phyloP scores from a whole-genome alignment of 2,113 vertebrate species.

The Oryzias woworae region DNA sequence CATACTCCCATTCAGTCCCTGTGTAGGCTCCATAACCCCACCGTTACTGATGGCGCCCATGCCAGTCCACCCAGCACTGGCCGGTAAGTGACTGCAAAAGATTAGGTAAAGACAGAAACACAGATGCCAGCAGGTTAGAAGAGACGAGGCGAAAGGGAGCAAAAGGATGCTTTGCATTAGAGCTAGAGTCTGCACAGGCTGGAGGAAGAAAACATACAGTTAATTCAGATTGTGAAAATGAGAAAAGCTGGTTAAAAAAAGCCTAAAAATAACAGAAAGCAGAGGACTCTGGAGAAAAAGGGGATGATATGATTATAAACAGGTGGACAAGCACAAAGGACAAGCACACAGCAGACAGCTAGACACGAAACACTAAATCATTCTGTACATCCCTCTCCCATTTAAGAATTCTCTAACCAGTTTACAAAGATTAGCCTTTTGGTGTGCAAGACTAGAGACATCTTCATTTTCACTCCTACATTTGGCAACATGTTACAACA shows the following conservation, averaged over 20 bases:
- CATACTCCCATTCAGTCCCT: slow-evolving; percentile 88
- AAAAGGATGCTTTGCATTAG: slow-evolving; percentile 50
- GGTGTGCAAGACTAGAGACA: neutral
- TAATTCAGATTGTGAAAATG: slow-evolving; percentile 46
- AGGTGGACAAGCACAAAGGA: slow-evolving; percentile 52
- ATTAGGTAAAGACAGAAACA: slow-evolving; percentile 45
- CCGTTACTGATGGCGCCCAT: slow-evolving; percentile 80
- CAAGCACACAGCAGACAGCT: slow-evolving; percentile 45
- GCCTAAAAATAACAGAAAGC: slow-evolving; percentile 19
- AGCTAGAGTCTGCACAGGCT: slow-evolving; percentile 56
- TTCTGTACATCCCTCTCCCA: slow-evolving; percentile 9
- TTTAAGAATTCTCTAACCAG: slow-evolving; percentile 5
- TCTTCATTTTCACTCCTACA: slow-evolving; percentile 8
- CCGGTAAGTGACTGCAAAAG: slow-evolving; percentile 85
- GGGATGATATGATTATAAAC: slow-evolving; percentile 48
- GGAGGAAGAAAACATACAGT: slow-evolving; percentile 54
- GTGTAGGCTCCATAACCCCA: slow-evolving; percentile 82
- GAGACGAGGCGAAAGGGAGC: slow-evolving; percentile 67
- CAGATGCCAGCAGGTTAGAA: slow-evolving; percentile 75
- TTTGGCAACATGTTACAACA: slow-evolving; percentile 20
- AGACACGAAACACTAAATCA: slow-evolving; percentile 39
- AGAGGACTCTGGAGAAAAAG: slow-evolving; percentile 30
- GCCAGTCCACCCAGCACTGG: slow-evolving; percentile 89
- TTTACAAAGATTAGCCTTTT: neutral
- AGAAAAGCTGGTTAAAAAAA: slow-evolving; percentile 41